Evolutionary conservation across 2,888 invertebrate genomes (phyloP), one percentile per base, ranked within the genome.

Genomic region (Horisme vitalbata): DNA sequence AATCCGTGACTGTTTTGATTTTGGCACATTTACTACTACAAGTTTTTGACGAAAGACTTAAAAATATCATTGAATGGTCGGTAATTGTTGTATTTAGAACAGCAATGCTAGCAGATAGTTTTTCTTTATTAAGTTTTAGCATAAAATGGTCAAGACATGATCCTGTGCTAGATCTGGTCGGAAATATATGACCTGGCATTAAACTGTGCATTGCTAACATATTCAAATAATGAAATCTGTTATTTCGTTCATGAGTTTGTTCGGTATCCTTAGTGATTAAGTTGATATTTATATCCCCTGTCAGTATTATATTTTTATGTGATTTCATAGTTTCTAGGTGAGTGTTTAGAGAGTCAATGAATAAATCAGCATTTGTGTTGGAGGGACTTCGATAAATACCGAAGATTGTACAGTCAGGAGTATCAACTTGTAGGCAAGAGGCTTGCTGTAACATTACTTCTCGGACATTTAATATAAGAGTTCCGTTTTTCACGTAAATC

Each of bases 221-320:
- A 24, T 35, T 35, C n/a, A 35, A 7, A 14, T 35, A 35, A 7
- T 14, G n/a, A 5, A 26, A 9, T 15, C 24, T 35, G 7, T 35
- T 35, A 10, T 9, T 10, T 4, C 26, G 26, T 10, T 26, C 26
- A 6, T 14, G 9, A 9, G 12, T 14, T 26, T 10, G 24, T 10
- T 13, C 24, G 26, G 9, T 15, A 15, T 26, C 9, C 7, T 15
- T n/a, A 4, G 10, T 4, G 2, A 35, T 14, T 15, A 14, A 15
- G 15, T 35, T 35, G n/a, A 35, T 35, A 26, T 35, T 35, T 14
- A 26, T 35, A 10, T 26, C 35, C 1, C 26, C 26, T 2, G 35
- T 35, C n/a, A 26, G n/a, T 14, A 35, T 35, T 8, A 35, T 10
- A 8, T 24, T 13, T 26, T 26, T 23, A 34, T 12, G 13, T 4